Base-by-base conservation (phyloP, 30 jellyfish, hydroid and myxozoan species). In the Catostylus mosaicus region DNA sequence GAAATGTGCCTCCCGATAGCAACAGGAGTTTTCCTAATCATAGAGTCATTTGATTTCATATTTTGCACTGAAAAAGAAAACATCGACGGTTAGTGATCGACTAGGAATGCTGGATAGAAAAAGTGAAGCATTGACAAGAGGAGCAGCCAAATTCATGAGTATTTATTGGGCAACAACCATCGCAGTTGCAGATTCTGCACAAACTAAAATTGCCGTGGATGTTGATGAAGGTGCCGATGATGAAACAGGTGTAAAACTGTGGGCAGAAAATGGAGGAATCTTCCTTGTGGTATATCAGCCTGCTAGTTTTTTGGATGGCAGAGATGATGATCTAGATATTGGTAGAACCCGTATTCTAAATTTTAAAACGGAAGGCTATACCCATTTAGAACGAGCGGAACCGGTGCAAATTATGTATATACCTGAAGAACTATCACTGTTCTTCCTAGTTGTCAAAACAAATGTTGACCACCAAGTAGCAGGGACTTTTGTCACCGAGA, bases 391-490 rank as follows among this genome's bases (percentile, higher is more conserved):
- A n/a, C n/a, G n/a, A n/a, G n/a, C n/a, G n/a, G n/a, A n/a, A n/a
- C n/a, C n/a, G n/a, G n/a, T n/a, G n/a, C n/a, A n/a, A n/a, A n/a
- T n/a, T n/a, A n/a, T n/a, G n/a, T n/a, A n/a, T n/a, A n/a, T n/a
- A n/a, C n/a, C n/a, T n/a, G n/a, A n/a, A n/a, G n/a, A n/a, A 24
- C 60, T 90, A 37, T 96, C 97, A n/a, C 61, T 90, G 71, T 77
- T 83, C 57, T 83, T 88, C 75, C 60, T 90, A 65, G 89, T 83
- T 62, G 97, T 90, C 51, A 95, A 84, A 52, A 90, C 96, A 6
- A 90, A 90, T 65, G 97, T 90, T 31, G 94, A 90, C 47, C 78
- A 83, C 70, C 97, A 90, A 72, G 82, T 90, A 23, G 97, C 75
- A 10, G 96, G 74, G 10, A 30, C 94, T 45, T 90, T 90, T 34